These are phyloP conservation scores for Eulimnadia texana DNA, from an alignment of 1,140 invertebrate species.

Conservation along the genomic window DNA sequence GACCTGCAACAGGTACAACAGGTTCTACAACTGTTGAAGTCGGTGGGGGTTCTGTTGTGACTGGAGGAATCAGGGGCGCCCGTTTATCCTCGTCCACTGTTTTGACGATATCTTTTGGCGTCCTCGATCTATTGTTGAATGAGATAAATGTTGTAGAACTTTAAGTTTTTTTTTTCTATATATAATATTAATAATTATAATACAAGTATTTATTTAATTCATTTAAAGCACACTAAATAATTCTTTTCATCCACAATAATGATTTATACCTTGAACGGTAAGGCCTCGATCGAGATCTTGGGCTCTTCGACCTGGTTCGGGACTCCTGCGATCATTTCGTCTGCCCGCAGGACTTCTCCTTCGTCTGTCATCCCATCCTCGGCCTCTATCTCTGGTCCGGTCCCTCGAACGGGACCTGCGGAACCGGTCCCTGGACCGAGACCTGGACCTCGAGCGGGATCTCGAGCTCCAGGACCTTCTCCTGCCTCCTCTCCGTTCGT, in stretches of 20 bases:
- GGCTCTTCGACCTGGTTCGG: background rate
- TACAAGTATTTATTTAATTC: too few species aligned
- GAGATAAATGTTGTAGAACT: too few species aligned
- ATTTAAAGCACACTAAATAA: too few species aligned
- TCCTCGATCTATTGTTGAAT: too few species aligned
- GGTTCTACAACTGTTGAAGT: constrained; percentile 1
- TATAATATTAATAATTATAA: too few species aligned
- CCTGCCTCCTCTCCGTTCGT: background rate
- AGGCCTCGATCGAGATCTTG: background rate
- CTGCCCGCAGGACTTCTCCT: background rate
- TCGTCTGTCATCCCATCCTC: constrained; percentile 1
- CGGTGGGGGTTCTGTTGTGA: background rate
- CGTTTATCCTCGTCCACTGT: background rate
- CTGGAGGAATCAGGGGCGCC: background rate
- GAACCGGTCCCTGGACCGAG: constrained; percentile 1
- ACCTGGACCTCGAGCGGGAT: constrained; percentile 1
- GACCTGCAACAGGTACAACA: too few species aligned
- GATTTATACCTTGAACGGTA: background rate
- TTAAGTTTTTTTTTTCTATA: too few species aligned
- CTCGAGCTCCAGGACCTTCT: constrained; percentile 5
- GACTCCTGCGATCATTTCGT: background rate
- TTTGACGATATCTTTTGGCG: background rate
- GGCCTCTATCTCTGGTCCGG: background rate
- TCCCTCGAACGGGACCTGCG: background rate
- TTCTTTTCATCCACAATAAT: too few species aligned